Base-by-base conservation (phyloP, 2,797 vertebrate species). In the Phalloptychus januarius region DNA sequence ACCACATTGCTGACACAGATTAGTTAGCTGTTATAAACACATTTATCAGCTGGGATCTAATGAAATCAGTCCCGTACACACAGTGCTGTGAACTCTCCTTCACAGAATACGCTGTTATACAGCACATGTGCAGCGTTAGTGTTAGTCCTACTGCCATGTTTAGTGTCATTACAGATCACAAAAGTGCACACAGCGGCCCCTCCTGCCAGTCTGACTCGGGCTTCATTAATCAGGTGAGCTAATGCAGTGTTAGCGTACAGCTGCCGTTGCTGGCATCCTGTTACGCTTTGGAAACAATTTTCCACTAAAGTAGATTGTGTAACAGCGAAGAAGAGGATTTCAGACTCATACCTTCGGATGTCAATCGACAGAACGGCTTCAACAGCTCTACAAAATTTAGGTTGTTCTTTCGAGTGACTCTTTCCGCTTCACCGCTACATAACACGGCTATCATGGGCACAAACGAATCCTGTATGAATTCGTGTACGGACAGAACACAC, bases 391-490 rank as follows among this genome's bases (percentile, higher is more conserved):
- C 95, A 89, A 99, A 99, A 91, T 94, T 97, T 77, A 99, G 95
- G 85, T 93, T 97, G 95, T 99, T 99, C 94, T 96, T 98, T 72
- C 97, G 96, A 84, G 96, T 97, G 86, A 98, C 93, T 85, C 91
- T 94, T 93, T 99, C 98, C 85, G 98, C 98, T 88, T 97, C 97
- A 80, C 97, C 96, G 80, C 98, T 99, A 79, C 98, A 97, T 79
- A 99, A 88, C n/a, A 97, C 97, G 73, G 98, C 97, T 83, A 99
- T 97, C 96, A 97, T 97, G 46, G 98, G 98, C 70, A 98, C 97
- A 89, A 99, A 99, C 44, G 97, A 97, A 94, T 98, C 98, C 94
- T 98, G 97, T 84, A 99, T 96, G 81, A 99, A 98, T 97, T 99
- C 98, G 86, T 98, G 97, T 86, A 98, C 97, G 18, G 97, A 97